A percentile compares a stretch with the other conserved stretches of the same genome.
Evolutionary conservation across 2,888 invertebrate genomes (phyloP).

Genomic region (Charanyca ferruginea): DNA sequence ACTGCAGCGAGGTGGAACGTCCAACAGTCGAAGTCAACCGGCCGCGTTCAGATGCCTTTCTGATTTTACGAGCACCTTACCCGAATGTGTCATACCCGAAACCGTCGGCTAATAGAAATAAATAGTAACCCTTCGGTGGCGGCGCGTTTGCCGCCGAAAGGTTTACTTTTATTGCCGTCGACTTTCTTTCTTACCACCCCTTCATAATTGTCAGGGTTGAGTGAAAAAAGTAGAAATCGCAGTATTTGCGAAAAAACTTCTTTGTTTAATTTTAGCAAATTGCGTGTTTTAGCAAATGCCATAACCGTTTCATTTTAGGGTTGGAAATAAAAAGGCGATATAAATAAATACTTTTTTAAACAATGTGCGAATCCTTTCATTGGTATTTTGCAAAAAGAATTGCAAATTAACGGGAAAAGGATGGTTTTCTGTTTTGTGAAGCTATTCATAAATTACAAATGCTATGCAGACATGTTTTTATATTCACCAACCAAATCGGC

Average conservation of each 20-base stretch:
- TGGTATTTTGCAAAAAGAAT: conserved; percentile 36
- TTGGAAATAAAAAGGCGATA: conserved; percentile 47
- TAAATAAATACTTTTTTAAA: conserved; percentile 55
- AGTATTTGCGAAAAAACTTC: conserved; percentile 75
- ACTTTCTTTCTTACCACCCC: conserved; percentile 87
- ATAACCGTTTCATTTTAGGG: conserved; percentile 65
- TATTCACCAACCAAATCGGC: not conserved
- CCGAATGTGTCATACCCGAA: conserved; percentile 78
- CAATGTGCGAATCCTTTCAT: conserved; percentile 62
- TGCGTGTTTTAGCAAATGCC: conserved; percentile 66
- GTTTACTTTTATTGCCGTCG: conserved; percentile 88
- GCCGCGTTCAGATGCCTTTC: conserved; percentile 72
- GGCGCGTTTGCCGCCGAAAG: conserved; percentile 86
- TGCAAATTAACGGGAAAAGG: conserved; percentile 47
- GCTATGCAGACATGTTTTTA: not conserved
- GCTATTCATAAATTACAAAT: conserved; percentile 1
- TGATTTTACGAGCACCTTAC: conserved; percentile 76
- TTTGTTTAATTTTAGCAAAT: conserved; percentile 76
- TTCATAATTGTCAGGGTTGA: conserved; percentile 86
- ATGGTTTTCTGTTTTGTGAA: conserved; percentile 36
- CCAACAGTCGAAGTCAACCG: conserved; percentile 72
- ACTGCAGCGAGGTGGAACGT: conserved; percentile 76
- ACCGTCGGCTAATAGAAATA: conserved; percentile 86
- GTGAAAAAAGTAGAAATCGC: conserved; percentile 78
- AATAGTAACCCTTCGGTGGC: conserved; percentile 89